Conservation (phyloP, 2,888 invertebrate species). For the Coelinius sp. region DNA sequence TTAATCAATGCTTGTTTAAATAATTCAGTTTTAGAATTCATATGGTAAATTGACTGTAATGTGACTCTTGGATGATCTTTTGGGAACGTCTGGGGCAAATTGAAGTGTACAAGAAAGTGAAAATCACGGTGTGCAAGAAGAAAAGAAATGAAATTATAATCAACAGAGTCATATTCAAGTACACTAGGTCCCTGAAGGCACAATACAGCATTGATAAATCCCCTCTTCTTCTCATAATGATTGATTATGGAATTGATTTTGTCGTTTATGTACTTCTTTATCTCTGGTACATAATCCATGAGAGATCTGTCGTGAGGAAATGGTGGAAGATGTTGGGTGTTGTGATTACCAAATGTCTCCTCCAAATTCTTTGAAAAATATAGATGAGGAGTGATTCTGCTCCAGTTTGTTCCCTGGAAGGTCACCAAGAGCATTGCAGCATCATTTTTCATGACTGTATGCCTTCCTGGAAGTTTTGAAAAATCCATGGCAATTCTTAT, state of each 20-base stretch:
- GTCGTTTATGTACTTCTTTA: conserved; percentile 54
- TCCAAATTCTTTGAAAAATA: conserved; percentile 73
- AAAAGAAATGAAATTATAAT: conserved; percentile 65
- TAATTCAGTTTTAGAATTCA: conserved; percentile 48
- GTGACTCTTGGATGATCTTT: conserved; percentile 73
- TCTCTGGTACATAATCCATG: conserved; percentile 75
- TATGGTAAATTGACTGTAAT: conserved; percentile 75
- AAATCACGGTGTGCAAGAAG: conserved; percentile 70
- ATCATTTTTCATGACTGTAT: conserved; percentile 70
- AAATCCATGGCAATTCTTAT: conserved; percentile 78
- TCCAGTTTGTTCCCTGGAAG: conserved; percentile 74
- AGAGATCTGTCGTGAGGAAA: conserved; percentile 69
- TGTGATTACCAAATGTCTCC: conserved; percentile 70
- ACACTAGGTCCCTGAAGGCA: conserved; percentile 63
- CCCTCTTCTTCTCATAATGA: conserved; percentile 45
- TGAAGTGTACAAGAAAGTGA: conserved; percentile 67
- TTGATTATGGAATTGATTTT: conserved; percentile 52
- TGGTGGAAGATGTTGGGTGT: conserved; percentile 69
- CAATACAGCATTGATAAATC: conserved; percentile 59
- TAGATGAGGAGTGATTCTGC: conserved; percentile 69
- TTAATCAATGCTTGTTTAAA: conserved; percentile 49
- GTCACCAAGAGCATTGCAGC: conserved; percentile 74
- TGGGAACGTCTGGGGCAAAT: conserved; percentile 71
- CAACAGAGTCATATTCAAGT: conserved; percentile 71
- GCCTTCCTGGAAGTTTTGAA: conserved; percentile 75